Evolutionary conservation across 1,140 invertebrate genomes (phyloP).

Genomic region (Teleopsis dalmanni): DNA sequence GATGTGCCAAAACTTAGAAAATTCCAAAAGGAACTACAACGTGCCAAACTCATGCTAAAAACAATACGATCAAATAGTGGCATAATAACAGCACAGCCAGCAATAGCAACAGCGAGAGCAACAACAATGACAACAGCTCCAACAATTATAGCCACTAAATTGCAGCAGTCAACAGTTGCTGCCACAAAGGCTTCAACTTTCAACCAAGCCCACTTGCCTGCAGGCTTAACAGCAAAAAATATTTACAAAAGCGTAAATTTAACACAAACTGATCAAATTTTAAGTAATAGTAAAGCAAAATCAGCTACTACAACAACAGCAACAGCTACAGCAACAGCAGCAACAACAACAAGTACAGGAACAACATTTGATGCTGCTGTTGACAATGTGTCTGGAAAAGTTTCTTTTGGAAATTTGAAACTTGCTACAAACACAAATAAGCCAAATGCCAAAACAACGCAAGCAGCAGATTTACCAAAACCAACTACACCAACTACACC

Average conservation of each 20-base stretch:
- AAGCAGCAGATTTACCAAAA: background rate
- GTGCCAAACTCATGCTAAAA: slow-evolving; percentile 41
- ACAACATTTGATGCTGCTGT: no score
- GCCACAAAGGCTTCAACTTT: no score
- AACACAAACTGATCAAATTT: background rate
- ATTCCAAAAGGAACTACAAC: slow-evolving; percentile 37
- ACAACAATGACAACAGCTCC: slow-evolving; percentile 2
- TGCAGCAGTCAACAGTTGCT: background rate
- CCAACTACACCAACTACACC: background rate
- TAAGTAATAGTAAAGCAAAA: background rate
- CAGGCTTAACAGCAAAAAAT: background rate
- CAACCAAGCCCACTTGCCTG: background rate
- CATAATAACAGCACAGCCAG: slow-evolving; percentile 1
- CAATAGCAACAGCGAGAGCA: slow-evolving; percentile 5
- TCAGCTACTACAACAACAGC: slow-evolving; percentile 4
- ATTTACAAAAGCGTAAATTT: background rate
- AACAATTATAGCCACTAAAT: background rate
- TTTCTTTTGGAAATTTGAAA: no score
- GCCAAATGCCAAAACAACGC: no score
- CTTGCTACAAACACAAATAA: no score
- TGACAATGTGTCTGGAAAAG: no score
- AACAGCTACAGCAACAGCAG: background rate
- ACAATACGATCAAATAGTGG: slow-evolving; percentile 19
- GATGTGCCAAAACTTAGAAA: slow-evolving; percentile 20
- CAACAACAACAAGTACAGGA: background rate